phyloP scores from a whole-genome alignment of 2,113 vertebrate species.

The Lipophrys pholis region DNA sequence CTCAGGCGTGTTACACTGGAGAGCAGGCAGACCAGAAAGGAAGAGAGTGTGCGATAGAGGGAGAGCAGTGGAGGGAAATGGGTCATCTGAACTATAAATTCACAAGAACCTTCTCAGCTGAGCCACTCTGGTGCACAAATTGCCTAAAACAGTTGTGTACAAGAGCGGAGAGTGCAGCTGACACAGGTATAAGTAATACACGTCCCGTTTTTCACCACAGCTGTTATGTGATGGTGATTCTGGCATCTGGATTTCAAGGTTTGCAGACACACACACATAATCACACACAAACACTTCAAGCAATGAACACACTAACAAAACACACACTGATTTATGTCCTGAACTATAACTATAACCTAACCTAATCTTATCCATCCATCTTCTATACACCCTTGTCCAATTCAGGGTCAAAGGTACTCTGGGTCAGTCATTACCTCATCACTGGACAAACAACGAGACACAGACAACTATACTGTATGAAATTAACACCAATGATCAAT shows the following conservation, averaged over 20 bases:
- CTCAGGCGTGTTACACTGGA: conserved; percentile 61
- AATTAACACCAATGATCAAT: too few relatives aligned
- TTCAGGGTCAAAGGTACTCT: too few relatives aligned
- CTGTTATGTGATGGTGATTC: neutral
- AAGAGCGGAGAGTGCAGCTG: conserved; percentile 18
- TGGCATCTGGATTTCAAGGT: neutral
- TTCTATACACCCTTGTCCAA: too few relatives aligned
- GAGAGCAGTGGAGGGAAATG: conserved; percentile 71
- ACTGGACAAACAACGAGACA: too few relatives aligned
- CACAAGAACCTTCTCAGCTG: conserved; percentile 45
- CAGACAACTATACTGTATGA: too few relatives aligned
- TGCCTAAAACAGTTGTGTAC: conserved; percentile 19
- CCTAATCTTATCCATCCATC: too few relatives aligned
- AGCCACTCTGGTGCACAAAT: conserved; percentile 31
- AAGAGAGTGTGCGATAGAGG: conserved; percentile 10
- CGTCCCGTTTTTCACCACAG: neutral
- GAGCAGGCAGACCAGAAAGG: conserved; percentile 45
- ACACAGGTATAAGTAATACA: neutral
- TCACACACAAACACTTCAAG: too few relatives aligned
- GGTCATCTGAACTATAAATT: conserved; percentile 70
- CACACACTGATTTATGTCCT: too few relatives aligned
- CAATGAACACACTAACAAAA: too few relatives aligned
- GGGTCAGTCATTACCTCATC: too few relatives aligned
- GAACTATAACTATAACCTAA: too few relatives aligned
- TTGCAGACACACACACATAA: too few relatives aligned